Evolutionary conservation across 2,113 vertebrate genomes (phyloP).

Genomic region (Oryzias javanicus): DNA sequence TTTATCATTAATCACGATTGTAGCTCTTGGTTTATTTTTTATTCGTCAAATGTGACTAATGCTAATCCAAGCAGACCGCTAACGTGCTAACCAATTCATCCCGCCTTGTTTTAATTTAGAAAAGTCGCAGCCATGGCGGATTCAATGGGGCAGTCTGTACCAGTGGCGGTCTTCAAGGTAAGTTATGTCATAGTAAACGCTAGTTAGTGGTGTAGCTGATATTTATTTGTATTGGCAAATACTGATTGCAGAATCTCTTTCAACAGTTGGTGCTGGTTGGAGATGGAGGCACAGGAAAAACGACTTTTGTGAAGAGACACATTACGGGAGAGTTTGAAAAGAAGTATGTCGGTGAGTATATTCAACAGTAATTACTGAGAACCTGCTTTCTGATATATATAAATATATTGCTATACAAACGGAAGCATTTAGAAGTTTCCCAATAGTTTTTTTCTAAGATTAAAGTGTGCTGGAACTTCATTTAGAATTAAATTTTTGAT

Average conservation of each 20-base stretch:
- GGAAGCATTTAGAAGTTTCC: too few species aligned
- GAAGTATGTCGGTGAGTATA: conserved; percentile 94
- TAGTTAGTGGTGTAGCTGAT: neutral
- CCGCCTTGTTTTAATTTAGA: conserved; percentile 55
- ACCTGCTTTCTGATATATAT: too few species aligned
- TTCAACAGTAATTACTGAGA: too few species aligned
- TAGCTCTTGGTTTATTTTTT: neutral
- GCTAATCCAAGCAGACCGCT: neutral
- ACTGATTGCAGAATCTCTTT: conserved; percentile 11
- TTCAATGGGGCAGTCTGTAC: conserved; percentile 41
- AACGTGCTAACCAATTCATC: conserved; percentile 56
- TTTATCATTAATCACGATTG: too few species aligned
- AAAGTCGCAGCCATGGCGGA: conserved; percentile 44
- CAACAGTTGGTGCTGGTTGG: conserved; percentile 92
- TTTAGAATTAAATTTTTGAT: too few species aligned
- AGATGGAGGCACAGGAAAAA: conserved; percentile 96
- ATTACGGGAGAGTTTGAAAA: conserved; percentile 98
- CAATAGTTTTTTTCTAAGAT: too few species aligned
- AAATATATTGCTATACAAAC: too few species aligned
- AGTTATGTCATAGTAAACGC: neutral
- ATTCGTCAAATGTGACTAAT: neutral
- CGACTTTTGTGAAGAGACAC: conserved; percentile 96
- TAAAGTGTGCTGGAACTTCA: too few species aligned
- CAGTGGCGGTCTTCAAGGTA: conserved; percentile 73
- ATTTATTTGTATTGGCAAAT: conserved; percentile 31